Evolutionary conservation across 2,113 vertebrate genomes (phyloP), one percentile per base, ranked within the genome.

Genomic region (Theristicus caerulescens): DNA sequence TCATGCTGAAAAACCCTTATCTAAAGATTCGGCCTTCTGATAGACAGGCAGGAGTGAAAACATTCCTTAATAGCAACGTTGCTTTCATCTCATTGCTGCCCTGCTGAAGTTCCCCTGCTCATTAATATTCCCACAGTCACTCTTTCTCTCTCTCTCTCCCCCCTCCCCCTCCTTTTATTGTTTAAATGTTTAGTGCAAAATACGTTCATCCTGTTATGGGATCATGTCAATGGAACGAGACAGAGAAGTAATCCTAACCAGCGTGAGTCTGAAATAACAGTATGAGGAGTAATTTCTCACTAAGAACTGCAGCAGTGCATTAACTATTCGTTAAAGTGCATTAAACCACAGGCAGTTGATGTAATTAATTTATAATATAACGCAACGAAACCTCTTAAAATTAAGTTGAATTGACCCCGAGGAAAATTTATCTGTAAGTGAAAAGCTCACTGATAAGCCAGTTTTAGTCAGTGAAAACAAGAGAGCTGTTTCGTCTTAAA

Each of bases 1-100:
- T 98, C 97, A 97, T 98, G 97, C 97, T 98, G 96, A 52, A 97
- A 97, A 98, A 95, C 96, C 95, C 98, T 98, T 98, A 98, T 99
- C 98, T 98, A 96, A 95, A 98, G 98, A 98, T 99, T 98, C 81
- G 96, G 96, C 96, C 97, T 95, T 85, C 85, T 98, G 97, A 98
- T 98, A 98, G 97, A 92, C 93, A 96, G 91, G 89, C 94, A 97
- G 79, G 90, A 97, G 95, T 88, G 94, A 98, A 97, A 96, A 90
- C 88, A 79, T 91, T 80, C 70, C 93, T 95, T 97, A 97, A 96
- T 92, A 95, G 90, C 95, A 89, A 40, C 2, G 5, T 89, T 93
- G 90, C 83, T 78, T 97, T 97, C 90, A 96, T 97, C 95, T 96
- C 88, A 44, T 83, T 86, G 94, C 76, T 90, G 84, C 86, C 82